These are phyloP conservation scores for Syngnathus scovelli DNA, from an alignment of 2,113 vertebrate genomes.

Conservation along the genomic window DNA sequence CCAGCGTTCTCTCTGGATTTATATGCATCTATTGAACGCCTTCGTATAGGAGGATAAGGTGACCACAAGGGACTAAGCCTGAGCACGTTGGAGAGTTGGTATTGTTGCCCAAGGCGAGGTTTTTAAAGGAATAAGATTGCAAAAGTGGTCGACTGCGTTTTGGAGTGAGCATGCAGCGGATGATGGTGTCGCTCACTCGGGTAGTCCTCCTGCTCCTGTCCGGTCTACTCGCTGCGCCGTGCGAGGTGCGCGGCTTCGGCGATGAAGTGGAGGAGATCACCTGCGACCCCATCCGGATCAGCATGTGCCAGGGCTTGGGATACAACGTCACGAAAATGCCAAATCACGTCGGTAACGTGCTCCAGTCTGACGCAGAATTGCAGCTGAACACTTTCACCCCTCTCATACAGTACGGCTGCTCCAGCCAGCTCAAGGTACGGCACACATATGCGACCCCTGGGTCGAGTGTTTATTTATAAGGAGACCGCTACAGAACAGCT, in stretches of 20 bases:
- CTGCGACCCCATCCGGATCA: constrained; percentile 93
- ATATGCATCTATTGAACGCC: constrained; percentile 15
- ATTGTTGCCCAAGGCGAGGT: constrained; percentile 17
- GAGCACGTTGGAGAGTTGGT: neutral
- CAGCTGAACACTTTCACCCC: constrained; percentile 96
- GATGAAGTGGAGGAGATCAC: constrained; percentile 87
- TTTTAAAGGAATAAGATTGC: constrained; percentile 5
- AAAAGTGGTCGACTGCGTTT: constrained; percentile 6
- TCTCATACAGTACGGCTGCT: constrained; percentile 97
- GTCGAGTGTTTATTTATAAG: neutral
- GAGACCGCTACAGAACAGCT: neutral
- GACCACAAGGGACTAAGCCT: neutral
- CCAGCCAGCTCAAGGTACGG: constrained; percentile 90
- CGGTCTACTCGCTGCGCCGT: constrained; percentile 31
- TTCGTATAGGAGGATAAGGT: constrained; percentile 28
- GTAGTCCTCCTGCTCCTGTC: constrained; percentile 46
- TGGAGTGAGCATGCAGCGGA: constrained; percentile 42
- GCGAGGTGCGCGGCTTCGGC: constrained; percentile 71
- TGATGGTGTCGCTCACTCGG: constrained; percentile 31
- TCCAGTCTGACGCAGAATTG: constrained; percentile 94
- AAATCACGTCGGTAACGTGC: constrained; percentile 92
- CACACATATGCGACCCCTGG: neutral
- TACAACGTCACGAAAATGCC: constrained; percentile 99
- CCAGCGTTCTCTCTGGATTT: constrained; percentile 24
- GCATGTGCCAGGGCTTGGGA: constrained; percentile 96